Base-by-base conservation (phyloP, 2,888 invertebrate genomes). In the Rugalucina vietnamica region DNA sequence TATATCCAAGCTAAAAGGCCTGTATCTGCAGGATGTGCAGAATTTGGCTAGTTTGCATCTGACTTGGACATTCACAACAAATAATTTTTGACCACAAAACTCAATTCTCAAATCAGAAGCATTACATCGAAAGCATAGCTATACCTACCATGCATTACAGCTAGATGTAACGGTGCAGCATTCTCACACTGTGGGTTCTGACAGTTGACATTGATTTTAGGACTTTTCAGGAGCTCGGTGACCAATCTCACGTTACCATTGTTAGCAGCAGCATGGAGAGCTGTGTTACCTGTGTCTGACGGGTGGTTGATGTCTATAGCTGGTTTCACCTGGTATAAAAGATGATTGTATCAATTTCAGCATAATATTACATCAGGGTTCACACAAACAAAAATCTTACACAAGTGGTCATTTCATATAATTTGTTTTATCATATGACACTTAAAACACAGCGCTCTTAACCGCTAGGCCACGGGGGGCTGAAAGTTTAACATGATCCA, bases 241-340 rank as follows among this genome's bases (percentile, higher is more conserved):
- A 94, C 93, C 24, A 94, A 81, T 24, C 90, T 85, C 21, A 87
- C 79, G 80, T 91, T 92, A 43, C 94, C 94, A 74, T 86, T 91
- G 86, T 94, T 94, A 36, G 93, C 92, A 3, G 94, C 94, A 18
- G 94, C 94, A 87, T 95, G 95, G 10, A 95, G 89, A 8, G 94
- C 91, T n/a, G 94, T 93, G 89, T 95, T 95, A 0, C 95, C 95
- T 37, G 93, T 94, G 79, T 94, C 92, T 32, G 93, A 91, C 8
- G 93, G 83, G 60, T 86, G 85, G 87, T 94, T 94, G 1, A 93
- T 87, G 82, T 93, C 89, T 37, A 93, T 90, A 5, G 83, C 54
- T 8, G 92, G 89, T 76, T 90, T 91, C 49, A 92, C 91, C 93
- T 93, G 76, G 18, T 80, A 74, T 18, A 72, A 27, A n/a, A 72